Conservation (phyloP, 2,113 vertebrate genomes). For the Lycocorax pyrrhopterus region DNA sequence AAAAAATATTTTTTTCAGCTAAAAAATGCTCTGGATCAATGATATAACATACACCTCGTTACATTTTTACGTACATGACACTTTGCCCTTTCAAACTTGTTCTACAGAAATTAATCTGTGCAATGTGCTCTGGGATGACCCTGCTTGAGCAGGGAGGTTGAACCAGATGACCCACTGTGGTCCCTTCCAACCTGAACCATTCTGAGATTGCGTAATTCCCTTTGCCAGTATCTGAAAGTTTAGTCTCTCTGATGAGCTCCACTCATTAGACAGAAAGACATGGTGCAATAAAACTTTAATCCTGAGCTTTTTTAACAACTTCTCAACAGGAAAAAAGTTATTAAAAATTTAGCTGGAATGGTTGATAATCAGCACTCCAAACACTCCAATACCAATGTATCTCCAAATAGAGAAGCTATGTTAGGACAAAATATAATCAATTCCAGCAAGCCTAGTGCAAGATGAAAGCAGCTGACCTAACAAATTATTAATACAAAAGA, state of each 20-base stretch:
- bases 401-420: background rate
- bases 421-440: background rate
- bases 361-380: background rate
- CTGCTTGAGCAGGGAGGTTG: background rate
- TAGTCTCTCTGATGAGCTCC: background rate
- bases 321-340: background rate
- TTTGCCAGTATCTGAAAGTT: background rate
- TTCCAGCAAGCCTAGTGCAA: background rate
- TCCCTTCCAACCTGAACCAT: background rate
- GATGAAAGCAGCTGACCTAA: constrained; percentile 3
- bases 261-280: background rate
- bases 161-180: background rate
- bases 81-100: background rate
- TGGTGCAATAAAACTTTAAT: background rate
- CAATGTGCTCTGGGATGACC: background rate
- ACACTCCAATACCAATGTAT: background rate
- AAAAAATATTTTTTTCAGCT: background rate
- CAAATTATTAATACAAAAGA: constrained; percentile 10
- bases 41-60: background rate
- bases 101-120: background rate
- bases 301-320: background rate
- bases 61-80: background rate
- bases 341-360: background rate
- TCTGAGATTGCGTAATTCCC: background rate
- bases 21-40: background rate